Evolutionary conservation across 2,888 invertebrate genomes (phyloP), one percentile per base, ranked within the genome.

Genomic region (Thumatha senex): DNA sequence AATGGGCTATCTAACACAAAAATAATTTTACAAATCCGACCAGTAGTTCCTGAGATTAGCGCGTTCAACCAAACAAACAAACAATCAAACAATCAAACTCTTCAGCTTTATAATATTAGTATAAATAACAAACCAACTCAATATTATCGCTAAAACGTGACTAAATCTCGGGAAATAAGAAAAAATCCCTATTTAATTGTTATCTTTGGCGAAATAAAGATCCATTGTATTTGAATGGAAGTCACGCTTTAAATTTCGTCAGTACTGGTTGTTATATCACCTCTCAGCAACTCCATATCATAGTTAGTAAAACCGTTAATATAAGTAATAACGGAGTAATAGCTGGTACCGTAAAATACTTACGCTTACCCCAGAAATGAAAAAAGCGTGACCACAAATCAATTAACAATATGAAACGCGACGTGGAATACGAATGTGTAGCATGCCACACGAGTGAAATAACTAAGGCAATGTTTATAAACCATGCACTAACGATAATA

Each of bases 361-460:
- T 46, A 39, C 49, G 41, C 49, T 53, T 65, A 65, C 18, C 57
- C 55, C 64, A 40, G 62, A 54, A 64, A 51, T 58, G 40, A 55
- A 61, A 61, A 65, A 56, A 65, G 60, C 66, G 63, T 65, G 60
- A 64, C 66, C 57, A 62, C 53, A 51, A 63, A 63, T 66, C 63
- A 65, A 65, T 65, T 63, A 66, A 45, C 60, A 54, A 61, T 61
- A 66, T 58, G 56, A 61, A 66, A 66, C 61, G 63, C 44, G 46
- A 56, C 51, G 47, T 44, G 33, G 43, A 46, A 52, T 55, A 51
- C 45, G 39, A 24, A 24, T 24, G 18, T 54, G 59, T 50, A 31
- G 11, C 51, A 57, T 38, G 50, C 50, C 51, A 56, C 54, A 42
- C 40, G 49, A 54, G 46, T 30, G 46, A 50, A 49, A 55, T 31